Conservation (phyloP, 2,113 vertebrate species). For the Urocolius indicus region DNA sequence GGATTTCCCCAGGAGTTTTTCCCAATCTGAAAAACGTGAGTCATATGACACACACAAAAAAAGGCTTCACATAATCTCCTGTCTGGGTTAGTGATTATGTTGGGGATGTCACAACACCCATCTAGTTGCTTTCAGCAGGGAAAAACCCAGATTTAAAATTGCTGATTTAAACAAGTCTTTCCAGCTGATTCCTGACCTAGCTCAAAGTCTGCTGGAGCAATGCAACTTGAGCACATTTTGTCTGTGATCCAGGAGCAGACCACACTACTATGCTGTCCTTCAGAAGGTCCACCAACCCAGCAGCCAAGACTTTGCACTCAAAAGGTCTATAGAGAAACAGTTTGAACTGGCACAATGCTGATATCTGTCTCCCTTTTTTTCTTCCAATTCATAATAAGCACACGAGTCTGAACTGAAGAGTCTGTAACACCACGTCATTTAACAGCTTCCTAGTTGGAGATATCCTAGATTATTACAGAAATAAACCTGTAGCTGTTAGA, state of each 20-base stretch:
- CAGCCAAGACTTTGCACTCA: neutral
- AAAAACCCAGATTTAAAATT: constrained; percentile 27
- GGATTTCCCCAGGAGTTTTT: constrained; percentile 3
- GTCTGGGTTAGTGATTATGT: neutral
- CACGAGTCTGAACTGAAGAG: neutral
- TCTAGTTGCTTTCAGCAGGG: neutral
- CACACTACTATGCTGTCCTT: neutral
- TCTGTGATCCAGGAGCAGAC: neutral
- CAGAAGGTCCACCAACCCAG: neutral
- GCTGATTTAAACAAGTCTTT: neutral
- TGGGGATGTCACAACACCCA: neutral
- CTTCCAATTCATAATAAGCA: neutral
- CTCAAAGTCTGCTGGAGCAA: neutral
- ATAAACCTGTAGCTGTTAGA: neutral
- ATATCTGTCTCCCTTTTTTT: neutral
- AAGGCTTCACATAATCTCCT: neutral
- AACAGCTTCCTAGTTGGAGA: neutral
- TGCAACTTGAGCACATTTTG: neutral
- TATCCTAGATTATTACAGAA: neutral
- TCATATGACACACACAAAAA: neutral
- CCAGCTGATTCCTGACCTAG: neutral
- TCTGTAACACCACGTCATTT: neutral
- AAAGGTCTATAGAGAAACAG: neutral
- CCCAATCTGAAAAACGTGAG: neutral
- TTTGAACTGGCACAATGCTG: neutral